Evolutionary conservation across 2,888 invertebrate genomes (phyloP), one percentile per base, ranked within the genome.

Genomic region (Coleophora deauratella): DNA sequence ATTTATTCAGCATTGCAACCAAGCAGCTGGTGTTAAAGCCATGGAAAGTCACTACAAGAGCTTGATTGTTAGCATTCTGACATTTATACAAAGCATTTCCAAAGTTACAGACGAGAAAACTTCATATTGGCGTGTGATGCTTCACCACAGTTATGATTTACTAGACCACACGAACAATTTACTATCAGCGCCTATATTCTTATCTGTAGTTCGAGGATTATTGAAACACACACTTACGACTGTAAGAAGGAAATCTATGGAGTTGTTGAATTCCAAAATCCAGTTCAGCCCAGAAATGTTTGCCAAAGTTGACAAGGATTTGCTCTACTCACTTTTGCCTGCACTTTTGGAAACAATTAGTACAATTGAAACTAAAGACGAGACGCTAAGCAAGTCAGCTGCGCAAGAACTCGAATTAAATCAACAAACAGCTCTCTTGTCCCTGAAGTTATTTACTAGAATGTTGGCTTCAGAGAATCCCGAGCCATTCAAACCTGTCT

Each of bases 371-470:
- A 65, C 63, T 6, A 77, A 77, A 37, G 69, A 80, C 9, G 67
- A 72, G 1, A 55, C 31, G 9, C 33, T 62, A 8, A 64, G 55
- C 34, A 66, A 77, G n/a, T 60, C 68, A 1, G 68, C 70, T 30
- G 62, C 68, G 6, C 88, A 88, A 45, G 93, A 93, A 57, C 62
- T 88, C 35, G 90, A 91, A 52, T 69, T 91, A 12, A 90, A 93
- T 49, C 91, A 94, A 55, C 97, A 97, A 77, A 93, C 93, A 0
- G 93, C 94, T 0, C 78, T 98, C 27, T 87, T 95, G 34, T 92
- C 94, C 0, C 70, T 97, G 35, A 97, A 97, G 70, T 72, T 96
- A 10, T 69, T 97, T n/a, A 91, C 94, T 0, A 91, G 91, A 64
- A 73, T 90, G 44, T 72, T 96, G 36, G 94, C 93, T 0, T 58